phyloP scores from a whole-genome alignment of 2,113 vertebrate species.

The Lampris megalopsis region DNA sequence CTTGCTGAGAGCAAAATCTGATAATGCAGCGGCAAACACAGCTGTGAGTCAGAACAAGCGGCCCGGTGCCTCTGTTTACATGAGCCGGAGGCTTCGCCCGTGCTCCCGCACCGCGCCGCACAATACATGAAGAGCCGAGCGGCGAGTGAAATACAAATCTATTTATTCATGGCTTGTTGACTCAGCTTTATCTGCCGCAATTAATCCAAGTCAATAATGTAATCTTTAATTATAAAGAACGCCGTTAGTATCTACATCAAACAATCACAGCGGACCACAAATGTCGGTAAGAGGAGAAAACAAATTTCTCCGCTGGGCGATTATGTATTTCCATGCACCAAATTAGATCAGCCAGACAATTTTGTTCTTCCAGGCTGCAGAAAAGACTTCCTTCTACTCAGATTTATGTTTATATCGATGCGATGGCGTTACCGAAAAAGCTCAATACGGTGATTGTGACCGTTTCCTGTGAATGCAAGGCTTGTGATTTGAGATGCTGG shows the following conservation, averaged over 20 bases:
- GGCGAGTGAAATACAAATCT: conserved; percentile 70
- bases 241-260: conserved; percentile 67
- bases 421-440: no score
- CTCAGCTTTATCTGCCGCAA: conserved; percentile 75
- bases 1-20: conserved; percentile 80
- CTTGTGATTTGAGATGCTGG: no score
- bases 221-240: conserved; percentile 78
- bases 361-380: conserved; percentile 4
- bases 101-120: conserved; percentile 66
- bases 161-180: conserved; percentile 80
- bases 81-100: conserved; percentile 69
- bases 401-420: no score
- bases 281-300: conserved; percentile 54
- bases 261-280: conserved; percentile 54
- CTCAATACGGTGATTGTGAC: no score
- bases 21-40: conserved; percentile 80
- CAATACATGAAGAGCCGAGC: conserved; percentile 64
- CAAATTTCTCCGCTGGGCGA: conserved; percentile 45
- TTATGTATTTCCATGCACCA: conserved; percentile 55
- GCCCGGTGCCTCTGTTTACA: conserved; percentile 63
- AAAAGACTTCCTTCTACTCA: no score
- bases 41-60: conserved; percentile 75
- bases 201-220: conserved; percentile 80
- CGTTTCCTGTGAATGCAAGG: no score
- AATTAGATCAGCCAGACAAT: conserved; percentile 50